Evolutionary conservation across 2,797 vertebrate species (phyloP).

Genomic region (Falco novaeseelandiae): DNA sequence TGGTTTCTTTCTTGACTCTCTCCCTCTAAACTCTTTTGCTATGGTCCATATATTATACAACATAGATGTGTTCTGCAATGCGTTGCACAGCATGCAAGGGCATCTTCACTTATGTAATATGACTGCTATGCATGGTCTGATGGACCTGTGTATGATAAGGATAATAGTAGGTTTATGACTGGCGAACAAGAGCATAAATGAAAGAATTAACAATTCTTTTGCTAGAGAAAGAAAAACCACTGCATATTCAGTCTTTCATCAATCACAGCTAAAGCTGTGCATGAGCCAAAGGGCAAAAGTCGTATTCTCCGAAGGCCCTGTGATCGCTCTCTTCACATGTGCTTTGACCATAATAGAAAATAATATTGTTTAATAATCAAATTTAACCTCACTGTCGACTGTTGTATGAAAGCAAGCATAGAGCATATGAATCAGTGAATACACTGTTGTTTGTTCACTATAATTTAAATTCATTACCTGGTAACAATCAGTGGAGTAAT

Average conservation of each 20-base stretch:
- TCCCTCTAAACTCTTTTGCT: neutral
- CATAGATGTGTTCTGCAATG: neutral
- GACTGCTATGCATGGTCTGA: neutral
- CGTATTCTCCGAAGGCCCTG: neutral
- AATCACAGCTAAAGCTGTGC: neutral
- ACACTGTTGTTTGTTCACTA: neutral
- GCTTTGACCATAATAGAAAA: neutral
- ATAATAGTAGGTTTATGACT: neutral
- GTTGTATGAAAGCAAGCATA: neutral
- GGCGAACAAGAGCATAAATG: neutral
- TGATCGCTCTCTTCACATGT: neutral
- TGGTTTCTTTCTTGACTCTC: neutral
- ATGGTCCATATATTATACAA: too few species aligned
- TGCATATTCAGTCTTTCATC: neutral
- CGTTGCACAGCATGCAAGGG: neutral
- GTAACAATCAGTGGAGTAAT: neutral
- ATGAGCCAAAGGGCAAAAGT: neutral
- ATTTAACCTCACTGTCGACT: neutral
- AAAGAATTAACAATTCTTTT: neutral
- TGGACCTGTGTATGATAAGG: neutral
- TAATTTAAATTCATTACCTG: neutral
- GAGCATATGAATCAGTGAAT: neutral
- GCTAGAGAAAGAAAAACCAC: fast-evolving
- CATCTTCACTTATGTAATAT: neutral
- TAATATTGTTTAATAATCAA: neutral